These are phyloP conservation scores for Zoanthus sansibaricus DNA, from an alignment of 92 coral and sea anemone species.

Conservation along the genomic window DNA sequence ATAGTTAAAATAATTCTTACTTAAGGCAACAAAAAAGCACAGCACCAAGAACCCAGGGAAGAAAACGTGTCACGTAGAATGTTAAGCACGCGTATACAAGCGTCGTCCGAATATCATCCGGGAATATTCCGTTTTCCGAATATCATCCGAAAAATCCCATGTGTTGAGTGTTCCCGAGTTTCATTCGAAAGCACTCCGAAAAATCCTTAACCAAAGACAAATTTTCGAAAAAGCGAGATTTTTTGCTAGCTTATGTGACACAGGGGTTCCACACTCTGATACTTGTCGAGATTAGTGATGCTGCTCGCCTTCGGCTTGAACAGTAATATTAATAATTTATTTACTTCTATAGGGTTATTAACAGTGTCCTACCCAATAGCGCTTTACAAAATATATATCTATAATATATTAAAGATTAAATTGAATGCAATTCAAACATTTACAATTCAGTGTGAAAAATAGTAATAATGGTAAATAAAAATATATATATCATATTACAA, in stretches of 20 bases:
- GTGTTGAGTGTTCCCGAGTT: constrained; percentile 50
- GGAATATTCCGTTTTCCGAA: neutral
- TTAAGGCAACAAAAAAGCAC: constrained; percentile 25
- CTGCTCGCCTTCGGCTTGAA: constrained; percentile 32
- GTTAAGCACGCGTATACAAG: constrained; percentile 8
- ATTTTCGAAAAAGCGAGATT: constrained; percentile 28
- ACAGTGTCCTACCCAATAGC: too few species aligned
- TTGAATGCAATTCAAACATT: too few species aligned
- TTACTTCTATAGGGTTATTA: too few species aligned
- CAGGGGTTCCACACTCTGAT: constrained; percentile 41
- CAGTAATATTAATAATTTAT: too few species aligned
- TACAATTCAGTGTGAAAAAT: too few species aligned
- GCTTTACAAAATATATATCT: too few species aligned
- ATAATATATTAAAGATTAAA: too few species aligned
- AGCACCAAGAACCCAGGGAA: constrained; percentile 7
- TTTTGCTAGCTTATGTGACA: constrained; percentile 47
- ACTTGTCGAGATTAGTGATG: constrained; percentile 51
- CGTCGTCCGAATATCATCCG: constrained; percentile 30
- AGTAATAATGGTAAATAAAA: too few species aligned
- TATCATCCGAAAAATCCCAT: constrained; percentile 35
- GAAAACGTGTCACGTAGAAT: neutral
- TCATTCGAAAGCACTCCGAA: constrained; percentile 40
- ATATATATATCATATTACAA: too few species aligned
- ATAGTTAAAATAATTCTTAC: constrained; percentile 51
- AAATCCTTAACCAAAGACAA: constrained; percentile 35